Percentiles rank a stretch among this genome's conserved stretches.
Conservation (phyloP, 1,140 invertebrate species). For the Drosophila pallidifrons region DNA sequence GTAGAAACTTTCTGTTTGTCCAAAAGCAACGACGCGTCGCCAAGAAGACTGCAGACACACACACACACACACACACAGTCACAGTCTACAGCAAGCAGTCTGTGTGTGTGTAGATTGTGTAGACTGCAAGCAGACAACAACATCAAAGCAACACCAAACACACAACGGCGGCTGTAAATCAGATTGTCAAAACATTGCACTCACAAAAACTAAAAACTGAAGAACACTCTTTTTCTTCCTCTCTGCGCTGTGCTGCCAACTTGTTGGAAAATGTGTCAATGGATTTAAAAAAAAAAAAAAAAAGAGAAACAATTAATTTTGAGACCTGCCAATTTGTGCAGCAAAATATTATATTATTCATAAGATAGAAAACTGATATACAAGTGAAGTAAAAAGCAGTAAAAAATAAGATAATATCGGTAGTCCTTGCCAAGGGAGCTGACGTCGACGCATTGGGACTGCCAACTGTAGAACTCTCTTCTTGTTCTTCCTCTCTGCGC, state of each 20-base stretch:
- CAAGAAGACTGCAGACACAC: conserved; percentile 11
- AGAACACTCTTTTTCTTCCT: too few relatives aligned
- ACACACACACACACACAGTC: neutral
- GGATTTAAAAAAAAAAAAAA: neutral
- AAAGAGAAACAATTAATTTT: neutral
- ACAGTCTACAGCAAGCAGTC: conserved; percentile 3
- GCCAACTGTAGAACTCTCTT: too few relatives aligned
- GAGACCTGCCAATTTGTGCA: conserved; percentile 6
- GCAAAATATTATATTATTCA: too few relatives aligned
- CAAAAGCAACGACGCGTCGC: conserved; percentile 12
- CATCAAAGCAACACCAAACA: neutral
- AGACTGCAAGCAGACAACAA: conserved; percentile 9
- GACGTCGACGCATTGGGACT: too few relatives aligned
- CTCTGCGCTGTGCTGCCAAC: conserved; percentile 1
- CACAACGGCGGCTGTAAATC: neutral
- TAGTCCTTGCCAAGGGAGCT: too few relatives aligned
- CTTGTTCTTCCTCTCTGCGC: too few relatives aligned
- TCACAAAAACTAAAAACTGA: too few relatives aligned
- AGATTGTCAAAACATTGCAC: too few relatives aligned
- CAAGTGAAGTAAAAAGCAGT: too few relatives aligned
- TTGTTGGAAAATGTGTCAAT: conserved; percentile 6
- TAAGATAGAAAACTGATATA: too few relatives aligned
- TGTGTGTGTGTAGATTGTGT: conserved; percentile 1
- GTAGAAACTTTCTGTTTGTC: conserved; percentile 64
- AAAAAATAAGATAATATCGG: too few relatives aligned